These are phyloP conservation scores for Urophycis tenuis DNA, from an alignment of 2,797 vertebrate genomes.

Conservation along the genomic window DNA sequence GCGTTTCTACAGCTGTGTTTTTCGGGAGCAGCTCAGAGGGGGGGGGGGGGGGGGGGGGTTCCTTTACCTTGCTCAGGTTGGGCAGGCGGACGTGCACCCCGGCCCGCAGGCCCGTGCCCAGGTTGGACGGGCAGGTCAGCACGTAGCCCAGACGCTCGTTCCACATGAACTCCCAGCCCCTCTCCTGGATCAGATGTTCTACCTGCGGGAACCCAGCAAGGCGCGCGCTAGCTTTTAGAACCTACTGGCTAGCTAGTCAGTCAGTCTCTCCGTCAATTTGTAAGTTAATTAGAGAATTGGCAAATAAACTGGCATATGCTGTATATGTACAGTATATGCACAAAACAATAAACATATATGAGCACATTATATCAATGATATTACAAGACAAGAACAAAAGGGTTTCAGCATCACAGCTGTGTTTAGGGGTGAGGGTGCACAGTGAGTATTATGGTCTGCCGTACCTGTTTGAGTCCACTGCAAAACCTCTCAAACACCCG, in stretches of 20 bases:
- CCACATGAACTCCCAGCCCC: constrained; percentile 98
- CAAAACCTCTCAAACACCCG: constrained; percentile 93
- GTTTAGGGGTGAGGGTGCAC: background rate
- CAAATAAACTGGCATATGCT: background rate
- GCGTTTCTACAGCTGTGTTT: too few species aligned
- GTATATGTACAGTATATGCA: too few species aligned
- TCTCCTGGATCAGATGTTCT: constrained; percentile 84
- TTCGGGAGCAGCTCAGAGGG: too few species aligned
- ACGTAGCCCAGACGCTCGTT: constrained; percentile 85
- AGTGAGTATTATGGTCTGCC: background rate
- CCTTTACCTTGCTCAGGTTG: constrained; percentile 80
- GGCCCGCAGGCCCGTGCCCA: constrained; percentile 87
- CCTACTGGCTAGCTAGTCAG: too few species aligned
- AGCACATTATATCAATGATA: background rate
- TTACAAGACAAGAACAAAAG: background rate
- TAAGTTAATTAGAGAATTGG: background rate
- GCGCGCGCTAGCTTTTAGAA: background rate
- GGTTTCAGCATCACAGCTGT: background rate
- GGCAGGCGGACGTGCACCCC: constrained; percentile 87
- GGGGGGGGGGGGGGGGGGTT: background rate
- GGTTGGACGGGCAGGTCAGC: constrained; percentile 89
- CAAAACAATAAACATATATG: too few species aligned
- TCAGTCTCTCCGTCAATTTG: background rate
- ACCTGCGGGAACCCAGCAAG: constrained; percentile 65
- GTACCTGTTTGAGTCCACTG: constrained; percentile 83